These are phyloP conservation scores for Phoebastria nigripes DNA, from an alignment of 2,797 vertebrate species.

Conservation along the genomic window DNA sequence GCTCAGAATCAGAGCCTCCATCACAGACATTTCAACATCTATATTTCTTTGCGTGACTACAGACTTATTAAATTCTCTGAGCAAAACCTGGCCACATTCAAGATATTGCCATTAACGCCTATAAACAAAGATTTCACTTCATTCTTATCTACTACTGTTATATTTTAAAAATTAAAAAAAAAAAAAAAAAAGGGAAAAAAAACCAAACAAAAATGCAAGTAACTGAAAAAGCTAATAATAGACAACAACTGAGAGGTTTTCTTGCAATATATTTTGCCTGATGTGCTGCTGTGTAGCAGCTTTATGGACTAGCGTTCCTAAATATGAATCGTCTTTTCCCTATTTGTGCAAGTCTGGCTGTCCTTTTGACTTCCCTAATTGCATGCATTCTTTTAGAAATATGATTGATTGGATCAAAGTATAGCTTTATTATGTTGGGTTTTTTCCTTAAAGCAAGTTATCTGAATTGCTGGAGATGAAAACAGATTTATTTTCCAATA, in stretches of 20 bases:
- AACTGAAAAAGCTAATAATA: not conserved
- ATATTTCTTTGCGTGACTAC: not conserved
- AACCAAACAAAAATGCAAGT: not conserved
- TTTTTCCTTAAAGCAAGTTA: not conserved
- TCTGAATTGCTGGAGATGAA: not conserved
- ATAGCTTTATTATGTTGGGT: not conserved
- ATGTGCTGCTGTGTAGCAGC: not conserved
- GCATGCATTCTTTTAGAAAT: not conserved
- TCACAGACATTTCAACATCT: not conserved
- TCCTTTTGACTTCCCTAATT: not conserved
- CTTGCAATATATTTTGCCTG: not conserved
- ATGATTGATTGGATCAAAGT: not conserved
- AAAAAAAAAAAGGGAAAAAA: not conserved
- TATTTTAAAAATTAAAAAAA: not conserved
- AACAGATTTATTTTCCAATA: not conserved
- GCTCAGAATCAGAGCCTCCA: not conserved
- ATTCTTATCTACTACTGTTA: not conserved
- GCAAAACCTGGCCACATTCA: not conserved
- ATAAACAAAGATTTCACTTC: not conserved
- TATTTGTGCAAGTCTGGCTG: not conserved
- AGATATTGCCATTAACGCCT: not conserved
- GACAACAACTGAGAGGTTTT: not conserved
- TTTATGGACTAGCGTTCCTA: not conserved
- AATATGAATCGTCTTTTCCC: not conserved
- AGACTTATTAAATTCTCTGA: not conserved